Base-by-base conservation (phyloP, 1,140 invertebrate genomes). In the Eubasilissa regina region DNA sequence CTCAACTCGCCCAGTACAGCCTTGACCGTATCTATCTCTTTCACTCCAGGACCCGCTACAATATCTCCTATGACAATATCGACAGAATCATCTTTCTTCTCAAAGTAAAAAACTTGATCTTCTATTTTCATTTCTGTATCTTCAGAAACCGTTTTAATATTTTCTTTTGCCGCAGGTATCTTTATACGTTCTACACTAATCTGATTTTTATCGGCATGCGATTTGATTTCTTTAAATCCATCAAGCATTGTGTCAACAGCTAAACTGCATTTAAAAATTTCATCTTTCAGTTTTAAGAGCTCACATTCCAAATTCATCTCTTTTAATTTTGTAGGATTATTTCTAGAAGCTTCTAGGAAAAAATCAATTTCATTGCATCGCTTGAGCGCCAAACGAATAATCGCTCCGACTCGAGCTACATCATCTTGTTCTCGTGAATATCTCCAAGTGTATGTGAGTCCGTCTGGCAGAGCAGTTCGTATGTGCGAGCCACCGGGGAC, bases 391-490 rank as follows among this genome's bases (percentile, higher is more conserved):
- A 8, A 15, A 44, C 44, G 10, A n/a, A 66, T 43, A 47, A 11
- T n/a, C 0, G 12, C 62, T 0, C 35, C 12, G 43, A 66, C 13
- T 8, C 44, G 35, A 11, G 12, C 17, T 8, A 25, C 17, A 0
- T 11, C 35, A 4, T 66, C 19, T 7, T 66, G 62, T 3, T 44
- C 13, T 13, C n/a, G 35, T 0, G 62, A 47, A 15, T 9, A 43
- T 15, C 44, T 66, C 62, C 62, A 66, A 17, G 0, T n/a, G 7
- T 43, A 4, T 3, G 12, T 13, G 4, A 7, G 35, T 44, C 62
- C 62, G n/a, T 47, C 15, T 13, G 21, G 62, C 87, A 89, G 44
- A 87, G 84, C 8, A 89, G 84, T 7, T 86, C 60, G 83, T 88
- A 62, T 86, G 87, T 78, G 86, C 86, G 0, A 85, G 21, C 19